These are phyloP conservation scores for Matsumurasca onukii DNA, from an alignment of 1,140 invertebrate genomes.

Conservation along the genomic window DNA sequence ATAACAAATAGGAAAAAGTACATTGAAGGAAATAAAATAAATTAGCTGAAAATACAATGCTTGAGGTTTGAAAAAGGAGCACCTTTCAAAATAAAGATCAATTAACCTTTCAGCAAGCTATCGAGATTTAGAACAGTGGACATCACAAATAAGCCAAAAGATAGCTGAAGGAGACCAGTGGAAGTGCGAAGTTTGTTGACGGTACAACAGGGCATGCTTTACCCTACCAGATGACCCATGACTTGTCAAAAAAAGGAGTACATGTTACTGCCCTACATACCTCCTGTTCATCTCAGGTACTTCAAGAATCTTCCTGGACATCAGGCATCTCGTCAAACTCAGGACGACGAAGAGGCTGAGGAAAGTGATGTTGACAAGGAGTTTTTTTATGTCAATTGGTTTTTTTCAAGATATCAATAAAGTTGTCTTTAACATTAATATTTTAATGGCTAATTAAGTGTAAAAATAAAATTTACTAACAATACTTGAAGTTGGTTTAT, in stretches of 20 bases:
- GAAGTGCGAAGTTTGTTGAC: slow-evolving; percentile 7
- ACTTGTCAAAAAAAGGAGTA: neutral
- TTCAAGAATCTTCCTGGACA: slow-evolving; percentile 1
- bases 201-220: neutral
- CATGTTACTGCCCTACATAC: slow-evolving; percentile 10
- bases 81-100: slow-evolving; percentile 17
- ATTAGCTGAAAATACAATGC: slow-evolving; percentile 3
- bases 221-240: slow-evolving; percentile 14
- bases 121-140: neutral
- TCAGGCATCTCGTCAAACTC: slow-evolving; percentile 9
- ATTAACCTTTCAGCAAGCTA: slow-evolving; percentile 4
- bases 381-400: neutral
- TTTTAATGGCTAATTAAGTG: neutral
- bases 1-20: slow-evolving; percentile 4
- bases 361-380: neutral
- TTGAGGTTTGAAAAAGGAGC: slow-evolving; percentile 13
- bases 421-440: neutral
- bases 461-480: slow-evolving; percentile 12
- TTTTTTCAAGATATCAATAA: neutral
- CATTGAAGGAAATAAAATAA: neutral
- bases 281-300: neutral
- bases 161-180: neutral
- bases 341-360: neutral
- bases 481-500: neutral
- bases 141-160: neutral